Evolutionary conservation across 1,140 invertebrate genomes (phyloP).

Genomic region (Lycorma delicatula): DNA sequence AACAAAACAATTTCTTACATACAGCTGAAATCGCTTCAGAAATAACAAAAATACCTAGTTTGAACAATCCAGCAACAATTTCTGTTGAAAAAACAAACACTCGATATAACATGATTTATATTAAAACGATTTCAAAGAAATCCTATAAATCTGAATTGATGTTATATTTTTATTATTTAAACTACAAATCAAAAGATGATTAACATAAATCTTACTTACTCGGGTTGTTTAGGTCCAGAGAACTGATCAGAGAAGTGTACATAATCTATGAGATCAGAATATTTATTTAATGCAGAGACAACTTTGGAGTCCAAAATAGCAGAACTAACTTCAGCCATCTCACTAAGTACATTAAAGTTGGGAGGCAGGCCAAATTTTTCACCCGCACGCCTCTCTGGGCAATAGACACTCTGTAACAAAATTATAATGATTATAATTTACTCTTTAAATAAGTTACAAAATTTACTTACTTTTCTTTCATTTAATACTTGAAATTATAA

Average conservation of each 20-base stretch:
- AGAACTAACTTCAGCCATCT: constrained; percentile 77
- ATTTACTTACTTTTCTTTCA: too few relatives aligned
- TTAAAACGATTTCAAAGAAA: too few relatives aligned
- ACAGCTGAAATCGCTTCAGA: too few relatives aligned
- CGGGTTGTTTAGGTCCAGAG: constrained; percentile 77
- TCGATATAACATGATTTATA: too few relatives aligned
- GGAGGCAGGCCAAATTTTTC: constrained; percentile 81
- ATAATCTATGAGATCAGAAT: constrained; percentile 81
- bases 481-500: too few relatives aligned
- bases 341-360: constrained; percentile 76
- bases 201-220: constrained; percentile 71
- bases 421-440: constrained; percentile 10
- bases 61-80: too few relatives aligned
- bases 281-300: constrained; percentile 72
- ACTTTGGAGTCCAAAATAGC: constrained; percentile 79
- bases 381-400: constrained; percentile 78
- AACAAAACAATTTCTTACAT: too few relatives aligned
- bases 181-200: neutral
- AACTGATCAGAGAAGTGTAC: constrained; percentile 97
- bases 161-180: constrained; percentile 15
- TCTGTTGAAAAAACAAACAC: too few relatives aligned
- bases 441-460: too few relatives aligned
- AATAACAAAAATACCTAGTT: too few relatives aligned
- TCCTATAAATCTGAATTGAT: too few relatives aligned
- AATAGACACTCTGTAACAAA: constrained; percentile 67